Evolutionary conservation across 1,140 invertebrate species (phyloP).

Genomic region (Acromyrmex charruanus): DNA sequence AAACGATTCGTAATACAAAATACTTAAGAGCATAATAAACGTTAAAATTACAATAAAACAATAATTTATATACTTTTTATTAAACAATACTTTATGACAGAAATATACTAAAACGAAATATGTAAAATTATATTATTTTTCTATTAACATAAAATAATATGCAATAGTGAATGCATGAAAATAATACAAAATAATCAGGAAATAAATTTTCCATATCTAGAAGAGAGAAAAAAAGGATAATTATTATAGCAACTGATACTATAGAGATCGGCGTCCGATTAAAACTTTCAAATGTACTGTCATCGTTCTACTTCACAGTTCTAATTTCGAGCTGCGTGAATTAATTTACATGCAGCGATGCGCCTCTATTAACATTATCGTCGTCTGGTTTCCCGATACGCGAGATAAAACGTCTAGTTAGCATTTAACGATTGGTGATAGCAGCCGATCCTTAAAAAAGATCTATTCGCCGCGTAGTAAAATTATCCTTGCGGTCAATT

Average conservation of each 20-base stretch:
- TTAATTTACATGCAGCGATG: slow-evolving; percentile 4
- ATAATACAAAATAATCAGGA: background rate
- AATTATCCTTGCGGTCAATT: slow-evolving; percentile 51
- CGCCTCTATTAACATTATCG: background rate
- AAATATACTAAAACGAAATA: background rate
- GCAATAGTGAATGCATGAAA: background rate
- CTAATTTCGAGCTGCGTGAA: background rate
- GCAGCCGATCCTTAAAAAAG: background rate
- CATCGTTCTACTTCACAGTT: background rate
- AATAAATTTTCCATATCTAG: background rate
- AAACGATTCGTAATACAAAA: background rate
- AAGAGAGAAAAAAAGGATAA: background rate
- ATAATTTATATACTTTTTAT: background rate
- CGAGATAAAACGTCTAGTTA: slow-evolving; percentile 6
- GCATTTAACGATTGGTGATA: slow-evolving; percentile 37
- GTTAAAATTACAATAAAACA: slow-evolving; percentile 11
- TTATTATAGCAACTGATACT: too few species aligned
- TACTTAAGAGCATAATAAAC: background rate
- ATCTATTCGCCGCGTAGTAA: slow-evolving; percentile 13
- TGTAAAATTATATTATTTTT: background rate
- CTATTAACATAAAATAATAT: background rate
- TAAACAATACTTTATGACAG: background rate
- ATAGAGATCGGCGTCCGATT: background rate
- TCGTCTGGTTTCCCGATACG: slow-evolving; percentile 12
- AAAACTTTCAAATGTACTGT: background rate